A percentile compares a stretch with the other conserved stretches of the same genome.
phyloP scores from a whole-genome alignment of 2,113 vertebrate species.

The Sorex araneus region DNA sequence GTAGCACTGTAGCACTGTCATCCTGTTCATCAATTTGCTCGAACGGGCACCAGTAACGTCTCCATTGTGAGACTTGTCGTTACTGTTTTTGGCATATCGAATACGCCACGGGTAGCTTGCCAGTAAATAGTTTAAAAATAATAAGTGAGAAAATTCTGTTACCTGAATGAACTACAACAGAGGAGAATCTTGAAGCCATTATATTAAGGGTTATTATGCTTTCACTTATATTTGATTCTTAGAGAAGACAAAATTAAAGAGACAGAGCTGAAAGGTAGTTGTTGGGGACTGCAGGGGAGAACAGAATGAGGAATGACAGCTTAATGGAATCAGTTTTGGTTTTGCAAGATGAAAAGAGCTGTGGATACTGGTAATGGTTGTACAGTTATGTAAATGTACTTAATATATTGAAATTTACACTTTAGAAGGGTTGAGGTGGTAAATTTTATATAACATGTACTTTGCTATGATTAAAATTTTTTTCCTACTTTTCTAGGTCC shows the following conservation, averaged over 20 bases:
- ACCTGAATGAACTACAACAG: not conserved
- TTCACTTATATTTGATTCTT: not conserved
- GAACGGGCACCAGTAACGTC: no score
- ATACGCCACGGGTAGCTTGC: no score
- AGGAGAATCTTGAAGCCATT: not conserved
- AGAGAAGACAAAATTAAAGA: not conserved
- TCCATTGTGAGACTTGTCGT: no score
- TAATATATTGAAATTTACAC: not conserved
- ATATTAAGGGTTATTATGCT: not conserved
- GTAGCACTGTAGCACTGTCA: no score
- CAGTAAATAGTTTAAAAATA: no score
- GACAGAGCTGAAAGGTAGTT: not conserved
- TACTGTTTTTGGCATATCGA: no score
- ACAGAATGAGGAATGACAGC: not conserved
- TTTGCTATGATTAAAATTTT: no score
- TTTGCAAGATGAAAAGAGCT: constrained; percentile 5
- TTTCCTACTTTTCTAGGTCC: no score
- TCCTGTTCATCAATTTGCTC: no score
- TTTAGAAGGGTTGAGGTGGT: not conserved
- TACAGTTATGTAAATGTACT: not conserved
- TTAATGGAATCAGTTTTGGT: not conserved
- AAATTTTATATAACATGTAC: not conserved
- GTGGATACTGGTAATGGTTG: not conserved
- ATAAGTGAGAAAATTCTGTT: not conserved
- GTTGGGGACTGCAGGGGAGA: not conserved